Percentiles rank a stretch among this genome's conserved stretches.
Conservation (phyloP, 1,140 invertebrate species). For the Rhysida immarginata region DNA sequence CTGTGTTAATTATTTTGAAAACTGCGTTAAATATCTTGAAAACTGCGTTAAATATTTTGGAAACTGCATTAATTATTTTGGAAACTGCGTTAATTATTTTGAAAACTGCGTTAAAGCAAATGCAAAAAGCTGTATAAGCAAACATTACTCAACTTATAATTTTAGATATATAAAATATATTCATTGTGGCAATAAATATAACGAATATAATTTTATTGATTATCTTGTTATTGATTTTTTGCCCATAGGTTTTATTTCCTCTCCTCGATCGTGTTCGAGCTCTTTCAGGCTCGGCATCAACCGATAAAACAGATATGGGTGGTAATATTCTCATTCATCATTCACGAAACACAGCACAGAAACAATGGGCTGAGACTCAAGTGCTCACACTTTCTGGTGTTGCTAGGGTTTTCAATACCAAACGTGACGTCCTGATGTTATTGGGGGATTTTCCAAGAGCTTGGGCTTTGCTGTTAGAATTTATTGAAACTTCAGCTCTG, state of each 20-base stretch:
- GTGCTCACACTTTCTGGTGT: conserved; percentile 57
- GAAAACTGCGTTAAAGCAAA: too few relatives aligned
- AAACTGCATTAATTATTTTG: too few relatives aligned
- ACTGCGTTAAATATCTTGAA: too few relatives aligned
- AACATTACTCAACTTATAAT: too few relatives aligned
- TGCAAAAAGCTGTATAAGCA: too few relatives aligned
- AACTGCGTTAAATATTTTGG: too few relatives aligned
- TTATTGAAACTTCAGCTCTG: conserved; percentile 79
- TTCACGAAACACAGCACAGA: conserved; percentile 94
- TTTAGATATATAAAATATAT: too few relatives aligned
- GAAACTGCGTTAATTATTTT: too few relatives aligned
- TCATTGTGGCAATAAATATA: too few relatives aligned
- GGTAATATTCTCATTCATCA: conserved; percentile 96
- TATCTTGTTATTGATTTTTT: background rate
- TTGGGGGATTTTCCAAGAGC: conserved; percentile 81
- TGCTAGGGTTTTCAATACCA: conserved; percentile 71
- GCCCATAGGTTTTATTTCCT: conserved; percentile 70
- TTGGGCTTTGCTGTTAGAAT: conserved; percentile 81
- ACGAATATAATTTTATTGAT: too few relatives aligned
- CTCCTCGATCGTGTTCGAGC: conserved; percentile 81
- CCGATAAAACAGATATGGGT: conserved; percentile 77
- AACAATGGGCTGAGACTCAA: conserved; percentile 96
- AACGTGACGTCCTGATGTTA: conserved; percentile 63
- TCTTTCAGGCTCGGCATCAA: conserved; percentile 79
- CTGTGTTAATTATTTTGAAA: too few relatives aligned